Percentiles rank a stretch among this genome's conserved stretches.
Evolutionary conservation across 2,888 invertebrate genomes (phyloP).

Genomic region (Cacoxenus indagator): DNA sequence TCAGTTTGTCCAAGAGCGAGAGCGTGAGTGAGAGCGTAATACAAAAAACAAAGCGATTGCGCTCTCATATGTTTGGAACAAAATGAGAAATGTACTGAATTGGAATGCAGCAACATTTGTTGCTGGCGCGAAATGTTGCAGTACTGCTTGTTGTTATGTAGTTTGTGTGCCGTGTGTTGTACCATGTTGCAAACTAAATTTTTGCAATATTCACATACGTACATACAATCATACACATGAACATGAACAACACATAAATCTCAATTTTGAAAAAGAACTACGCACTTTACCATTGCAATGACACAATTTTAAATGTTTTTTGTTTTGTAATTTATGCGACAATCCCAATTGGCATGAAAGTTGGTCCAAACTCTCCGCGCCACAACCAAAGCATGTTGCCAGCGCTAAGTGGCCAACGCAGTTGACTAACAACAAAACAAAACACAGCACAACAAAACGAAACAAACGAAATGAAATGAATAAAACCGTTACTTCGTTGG

Average conservation of each 20-base stretch:
- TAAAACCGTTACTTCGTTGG: no score
- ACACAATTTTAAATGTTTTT: conserved; percentile 4
- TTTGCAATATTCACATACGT: not conserved
- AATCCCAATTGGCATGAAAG: not conserved
- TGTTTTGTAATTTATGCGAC: conserved; percentile 12
- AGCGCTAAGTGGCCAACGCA: conserved; percentile 9
- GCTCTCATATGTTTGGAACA: not conserved
- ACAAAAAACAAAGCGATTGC: not conserved
- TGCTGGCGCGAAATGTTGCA: not conserved
- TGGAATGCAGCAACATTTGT: not conserved
- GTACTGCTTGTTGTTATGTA: not conserved
- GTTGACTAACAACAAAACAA: conserved; percentile 16
- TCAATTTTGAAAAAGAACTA: no score
- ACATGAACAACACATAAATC: not conserved
- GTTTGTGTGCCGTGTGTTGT: not conserved
- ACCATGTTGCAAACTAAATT: not conserved
- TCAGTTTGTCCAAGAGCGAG: not conserved
- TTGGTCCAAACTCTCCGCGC: not conserved
- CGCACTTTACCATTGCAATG: not conserved
- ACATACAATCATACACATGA: no score
- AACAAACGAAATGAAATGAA: no score
- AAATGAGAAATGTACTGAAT: not conserved
- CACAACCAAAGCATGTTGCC: not conserved
- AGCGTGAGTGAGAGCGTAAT: not conserved
- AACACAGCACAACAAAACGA: no score